Evolutionary conservation across 2,888 invertebrate species (phyloP).

Genomic region (Autographa gamma): DNA sequence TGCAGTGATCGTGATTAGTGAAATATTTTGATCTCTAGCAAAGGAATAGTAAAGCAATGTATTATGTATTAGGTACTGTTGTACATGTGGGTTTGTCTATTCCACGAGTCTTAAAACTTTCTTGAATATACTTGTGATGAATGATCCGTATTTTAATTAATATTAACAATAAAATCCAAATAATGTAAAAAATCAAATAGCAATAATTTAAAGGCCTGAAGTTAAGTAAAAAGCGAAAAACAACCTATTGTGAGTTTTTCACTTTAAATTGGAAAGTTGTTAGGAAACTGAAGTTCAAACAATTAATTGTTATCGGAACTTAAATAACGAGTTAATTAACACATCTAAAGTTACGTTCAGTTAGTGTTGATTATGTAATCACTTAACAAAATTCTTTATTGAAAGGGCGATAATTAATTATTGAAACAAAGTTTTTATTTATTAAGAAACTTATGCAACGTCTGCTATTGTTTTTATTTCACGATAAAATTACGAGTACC

Average conservation of each 20-base stretch:
- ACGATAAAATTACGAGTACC: not conserved
- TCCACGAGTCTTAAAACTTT: conserved; percentile 9
- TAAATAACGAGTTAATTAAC: conserved; percentile 2
- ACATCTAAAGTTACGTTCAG: not conserved
- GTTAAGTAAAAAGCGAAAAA: too few species aligned
- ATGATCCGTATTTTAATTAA: not conserved
- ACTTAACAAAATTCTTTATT: not conserved
- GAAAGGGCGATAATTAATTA: not conserved
- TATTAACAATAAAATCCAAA: not conserved
- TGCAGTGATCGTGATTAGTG: conserved; percentile 45
- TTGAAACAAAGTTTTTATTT: not conserved
- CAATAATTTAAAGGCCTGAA: too few species aligned
- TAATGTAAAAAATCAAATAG: too few species aligned
- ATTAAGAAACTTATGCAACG: not conserved
- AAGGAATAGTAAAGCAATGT: conserved; percentile 26
- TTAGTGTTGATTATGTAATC: not conserved
- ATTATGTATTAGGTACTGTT: conserved; percentile 10
- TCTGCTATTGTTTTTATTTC: not conserved
- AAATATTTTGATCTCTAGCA: conserved; percentile 54
- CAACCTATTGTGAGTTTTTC: not conserved
- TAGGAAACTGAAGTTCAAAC: not conserved
- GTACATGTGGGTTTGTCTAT: conserved; percentile 24
- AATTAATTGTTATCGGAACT: not conserved
- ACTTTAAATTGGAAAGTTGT: conserved; percentile 1
- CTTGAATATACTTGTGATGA: not conserved